phyloP scores from a whole-genome alignment of 2,113 vertebrate genomes.

The Heterocephalus glaber region DNA sequence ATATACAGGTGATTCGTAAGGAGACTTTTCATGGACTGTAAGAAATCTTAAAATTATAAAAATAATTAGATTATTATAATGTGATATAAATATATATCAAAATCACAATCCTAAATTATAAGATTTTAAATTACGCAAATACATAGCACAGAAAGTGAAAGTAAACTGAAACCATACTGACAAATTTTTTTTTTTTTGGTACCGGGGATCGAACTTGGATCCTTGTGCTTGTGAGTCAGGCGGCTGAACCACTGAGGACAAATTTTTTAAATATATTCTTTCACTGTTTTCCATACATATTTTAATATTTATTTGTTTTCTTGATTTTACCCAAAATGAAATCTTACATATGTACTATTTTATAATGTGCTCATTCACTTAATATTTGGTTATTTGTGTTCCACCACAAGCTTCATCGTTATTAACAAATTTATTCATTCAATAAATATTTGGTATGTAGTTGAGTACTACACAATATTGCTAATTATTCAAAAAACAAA shows the following conservation, averaged over 20 bases:
- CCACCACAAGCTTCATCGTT: not conserved
- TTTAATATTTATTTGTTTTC: constrained; percentile 1
- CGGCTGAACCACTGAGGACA: too few relatives aligned
- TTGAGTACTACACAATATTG: not conserved
- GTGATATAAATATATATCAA: not conserved
- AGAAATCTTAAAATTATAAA: constrained; percentile 87
- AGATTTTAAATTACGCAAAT: constrained; percentile 1
- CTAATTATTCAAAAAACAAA: constrained; percentile 13
- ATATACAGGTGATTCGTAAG: constrained; percentile 89
- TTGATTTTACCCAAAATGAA: not conserved
- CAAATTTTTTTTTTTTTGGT: too few relatives aligned
- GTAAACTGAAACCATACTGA: not conserved
- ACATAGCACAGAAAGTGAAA: not conserved
- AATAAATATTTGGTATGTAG: not conserved
- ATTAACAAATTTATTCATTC: not conserved
- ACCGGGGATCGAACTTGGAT: too few relatives aligned
- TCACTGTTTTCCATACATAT: not conserved
- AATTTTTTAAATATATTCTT: not conserved
- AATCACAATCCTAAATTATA: not conserved
- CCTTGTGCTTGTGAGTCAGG: too few relatives aligned
- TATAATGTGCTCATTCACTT: not conserved
- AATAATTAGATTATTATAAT: not conserved
- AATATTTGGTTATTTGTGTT: not conserved
- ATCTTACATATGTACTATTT: not conserved
- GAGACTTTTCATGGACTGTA: constrained; percentile 88